Percentiles rank a stretch among this genome's conserved stretches.
Evolutionary conservation across 64 coral and sea anemone genomes (phyloP).

Genomic region (Montipora sp.): DNA sequence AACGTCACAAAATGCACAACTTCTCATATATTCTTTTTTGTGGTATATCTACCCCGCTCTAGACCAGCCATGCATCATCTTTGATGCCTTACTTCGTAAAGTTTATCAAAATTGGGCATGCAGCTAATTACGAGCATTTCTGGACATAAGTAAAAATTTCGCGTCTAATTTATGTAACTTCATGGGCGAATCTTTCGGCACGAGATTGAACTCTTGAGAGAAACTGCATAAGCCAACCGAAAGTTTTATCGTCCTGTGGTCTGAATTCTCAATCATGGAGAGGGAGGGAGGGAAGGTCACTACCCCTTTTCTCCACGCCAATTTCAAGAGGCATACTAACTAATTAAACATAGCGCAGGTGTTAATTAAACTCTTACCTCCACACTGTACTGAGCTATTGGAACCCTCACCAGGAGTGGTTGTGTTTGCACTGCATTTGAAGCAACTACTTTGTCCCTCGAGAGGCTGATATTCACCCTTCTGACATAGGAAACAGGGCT

Average conservation of each 20-base stretch:
- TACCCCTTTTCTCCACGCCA: not conserved
- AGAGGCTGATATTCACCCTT: conserved; percentile 40
- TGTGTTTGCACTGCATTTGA: not conserved
- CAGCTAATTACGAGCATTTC: not conserved
- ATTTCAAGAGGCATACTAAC: not conserved
- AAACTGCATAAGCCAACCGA: not conserved
- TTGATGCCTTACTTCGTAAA: not conserved
- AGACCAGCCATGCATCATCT: not conserved
- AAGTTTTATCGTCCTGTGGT: not conserved
- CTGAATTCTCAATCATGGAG: conserved; percentile 1
- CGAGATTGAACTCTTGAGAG: not conserved
- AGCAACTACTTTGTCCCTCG: conserved; percentile 11
- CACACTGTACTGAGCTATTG: conserved; percentile 34
- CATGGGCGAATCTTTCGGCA: not conserved
- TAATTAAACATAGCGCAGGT: not conserved
- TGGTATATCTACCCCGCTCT: not conserved
- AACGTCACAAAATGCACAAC: not conserved
- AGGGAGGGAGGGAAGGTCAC: not conserved
- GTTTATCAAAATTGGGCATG: not conserved
- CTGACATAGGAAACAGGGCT: conserved; percentile 56
- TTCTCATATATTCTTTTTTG: conserved; percentile 1
- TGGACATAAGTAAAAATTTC: not conserved
- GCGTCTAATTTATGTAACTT: not conserved
- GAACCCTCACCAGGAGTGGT: conserved; percentile 35
- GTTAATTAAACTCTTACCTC: conserved; percentile 2